These are phyloP conservation scores for Drosophila mettleri DNA, from an alignment of 2,888 invertebrate genomes.

Conservation along the genomic window DNA sequence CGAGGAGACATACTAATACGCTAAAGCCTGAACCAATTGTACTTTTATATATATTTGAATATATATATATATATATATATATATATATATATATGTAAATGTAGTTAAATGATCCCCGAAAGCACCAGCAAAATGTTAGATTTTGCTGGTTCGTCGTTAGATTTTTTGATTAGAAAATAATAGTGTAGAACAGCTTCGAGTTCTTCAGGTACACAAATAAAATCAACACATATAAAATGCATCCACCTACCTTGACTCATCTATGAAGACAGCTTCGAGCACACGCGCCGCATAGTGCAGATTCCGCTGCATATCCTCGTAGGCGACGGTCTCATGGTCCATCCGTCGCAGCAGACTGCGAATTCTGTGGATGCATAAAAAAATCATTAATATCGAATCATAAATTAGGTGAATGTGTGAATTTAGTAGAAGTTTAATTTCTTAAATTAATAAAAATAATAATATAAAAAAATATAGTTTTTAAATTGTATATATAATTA, in stretches of 20 bases:
- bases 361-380: constrained; percentile 88
- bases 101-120: constrained; percentile 45
- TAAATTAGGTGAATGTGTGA: neutral
- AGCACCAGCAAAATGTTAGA: constrained; percentile 43
- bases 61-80: neutral
- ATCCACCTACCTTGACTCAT: constrained; percentile 94
- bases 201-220: constrained; percentile 6
- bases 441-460: no score
- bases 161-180: constrained; percentile 40
- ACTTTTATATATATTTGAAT: neutral
- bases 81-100: neutral
- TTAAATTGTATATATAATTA: no score
- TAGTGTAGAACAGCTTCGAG: constrained; percentile 10
- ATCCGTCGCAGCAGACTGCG: constrained; percentile 95
- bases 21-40: constrained; percentile 73
- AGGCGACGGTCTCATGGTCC: constrained; percentile 94
- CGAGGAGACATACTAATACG: constrained; percentile 47
- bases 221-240: constrained; percentile 5
- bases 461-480: no score
- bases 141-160: constrained; percentile 38
- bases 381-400: neutral
- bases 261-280: constrained; percentile 96
- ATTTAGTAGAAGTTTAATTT: no score
- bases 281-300: constrained; percentile 97
- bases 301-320: constrained; percentile 95